Evolutionary conservation across 1,140 invertebrate species (phyloP), one percentile per base, ranked within the genome.

Genomic region (Rhopalosiphum padi): DNA sequence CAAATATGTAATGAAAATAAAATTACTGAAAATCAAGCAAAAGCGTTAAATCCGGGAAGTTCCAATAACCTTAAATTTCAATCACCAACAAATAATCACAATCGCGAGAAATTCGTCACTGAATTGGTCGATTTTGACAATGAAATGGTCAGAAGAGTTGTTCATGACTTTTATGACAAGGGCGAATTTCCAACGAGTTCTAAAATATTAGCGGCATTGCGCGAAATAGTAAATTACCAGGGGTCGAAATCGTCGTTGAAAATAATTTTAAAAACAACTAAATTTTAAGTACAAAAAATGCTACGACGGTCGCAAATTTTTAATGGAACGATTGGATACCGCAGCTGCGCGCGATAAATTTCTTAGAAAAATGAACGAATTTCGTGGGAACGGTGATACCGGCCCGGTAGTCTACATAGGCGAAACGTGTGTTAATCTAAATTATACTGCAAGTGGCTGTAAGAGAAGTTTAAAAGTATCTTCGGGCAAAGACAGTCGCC

Each of bases 271-370:
- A 41, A 41, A 41, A 41, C 41, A 41, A 41, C 25, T 82, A 43
- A 6, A 77, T 77, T 91, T 91, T 77, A 91, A 77, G 41, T 82
- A 60, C 23, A 35, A 43, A 25, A 82, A 77, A 82, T 60, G 55
- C n/a, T 82, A 91, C 30, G 60, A 82, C 41, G 55, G 60, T 55
- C 87, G 87, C 53, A 93, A 87, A 93, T 86, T 60, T 41, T 46
- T 93, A 30, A 83, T 93, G 77, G 87, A 93, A 68, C 53, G 93
- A 35, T 90, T 37, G 8, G 88, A 94, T 82, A 94, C 90, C 85
- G 88, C 68, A 43, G 93, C 93, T 68, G 87, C 82, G 53, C 43
- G 91, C 9, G 77, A 51, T 85, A 85, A 83, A 83, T 93, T 93
- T 37, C 77, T 93, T 51, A 46, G 77, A 51, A 93, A 83, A 93